Evolutionary conservation across 2,888 invertebrate species (phyloP).

Genomic region (Rotaria socialis): DNA sequence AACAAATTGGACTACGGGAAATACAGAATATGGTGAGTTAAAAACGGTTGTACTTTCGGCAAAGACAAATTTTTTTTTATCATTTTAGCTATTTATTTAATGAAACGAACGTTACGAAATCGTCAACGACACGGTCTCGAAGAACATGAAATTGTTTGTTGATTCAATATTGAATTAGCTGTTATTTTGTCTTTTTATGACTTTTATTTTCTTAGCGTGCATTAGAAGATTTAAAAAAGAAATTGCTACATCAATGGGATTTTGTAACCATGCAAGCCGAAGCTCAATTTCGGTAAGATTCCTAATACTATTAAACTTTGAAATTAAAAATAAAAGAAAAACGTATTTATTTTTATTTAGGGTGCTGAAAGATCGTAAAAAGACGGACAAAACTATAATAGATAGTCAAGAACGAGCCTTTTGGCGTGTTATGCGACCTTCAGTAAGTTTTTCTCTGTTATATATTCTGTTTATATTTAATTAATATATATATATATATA

Average conservation of each 20-base stretch:
- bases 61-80: no score
- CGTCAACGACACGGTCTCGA: slow-evolving; percentile 93
- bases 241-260: slow-evolving; percentile 93
- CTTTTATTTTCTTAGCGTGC: slow-evolving; percentile 66
- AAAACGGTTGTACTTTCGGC: no score
- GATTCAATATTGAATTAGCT: not conserved
- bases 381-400: slow-evolving; percentile 87
- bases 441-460: slow-evolving; percentile 55
- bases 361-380: slow-evolving; percentile 85
- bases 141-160: slow-evolving; percentile 74
- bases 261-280: slow-evolving; percentile 92
- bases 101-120: slow-evolving; percentile 85
- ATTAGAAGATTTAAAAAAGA: slow-evolving; percentile 79
- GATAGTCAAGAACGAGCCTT: slow-evolving; percentile 95
- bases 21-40: slow-evolving; percentile 75
- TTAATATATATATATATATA: not conserved
- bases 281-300: slow-evolving; percentile 72
- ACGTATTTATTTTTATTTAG: slow-evolving; percentile 55
- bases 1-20: slow-evolving; percentile 80
- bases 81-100: slow-evolving; percentile 78
- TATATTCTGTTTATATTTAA: no score
- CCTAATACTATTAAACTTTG: no score
- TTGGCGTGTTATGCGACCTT: slow-evolving; percentile 90
- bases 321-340: no score
- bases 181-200: not conserved